Evolutionary conservation across 2,888 invertebrate species (phyloP).

Genomic region (Ennomos erosarius): DNA sequence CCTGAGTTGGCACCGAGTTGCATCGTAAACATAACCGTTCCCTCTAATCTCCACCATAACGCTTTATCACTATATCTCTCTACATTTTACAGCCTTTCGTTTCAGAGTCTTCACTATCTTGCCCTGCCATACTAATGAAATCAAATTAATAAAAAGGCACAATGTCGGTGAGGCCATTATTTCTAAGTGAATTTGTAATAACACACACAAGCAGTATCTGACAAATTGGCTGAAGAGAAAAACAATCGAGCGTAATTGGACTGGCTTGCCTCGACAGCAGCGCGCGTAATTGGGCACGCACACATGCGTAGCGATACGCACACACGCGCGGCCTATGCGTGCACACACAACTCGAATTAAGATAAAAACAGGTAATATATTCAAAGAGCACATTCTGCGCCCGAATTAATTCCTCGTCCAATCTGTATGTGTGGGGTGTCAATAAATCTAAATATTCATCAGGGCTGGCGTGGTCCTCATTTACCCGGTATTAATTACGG

Average conservation of each 20-base stretch:
- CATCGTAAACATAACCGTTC: slow-evolving; percentile 24
- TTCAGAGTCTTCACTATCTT: neutral
- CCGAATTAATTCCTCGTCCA: slow-evolving; percentile 47
- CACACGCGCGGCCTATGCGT: neutral
- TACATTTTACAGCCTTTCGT: neutral
- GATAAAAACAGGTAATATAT: slow-evolving; percentile 60
- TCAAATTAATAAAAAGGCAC: neutral
- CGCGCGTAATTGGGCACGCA: slow-evolving; percentile 11
- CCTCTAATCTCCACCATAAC: slow-evolving; percentile 17
- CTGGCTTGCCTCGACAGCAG: slow-evolving; percentile 10
- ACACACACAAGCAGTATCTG: neutral
- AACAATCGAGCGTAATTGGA: slow-evolving; percentile 23
- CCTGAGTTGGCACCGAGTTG: neutral
- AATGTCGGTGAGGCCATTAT: neutral
- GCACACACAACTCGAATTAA: slow-evolving; percentile 22
- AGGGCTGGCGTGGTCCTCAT: slow-evolving; percentile 44
- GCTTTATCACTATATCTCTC: slow-evolving; percentile 2
- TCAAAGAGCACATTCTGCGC: slow-evolving; percentile 50
- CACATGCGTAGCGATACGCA: neutral
- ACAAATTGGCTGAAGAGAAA: slow-evolving; percentile 26
- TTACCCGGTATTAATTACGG: slow-evolving; percentile 53
- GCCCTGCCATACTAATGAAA: neutral
- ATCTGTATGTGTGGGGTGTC: slow-evolving; percentile 52
- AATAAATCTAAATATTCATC: slow-evolving; percentile 70
- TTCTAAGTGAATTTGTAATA: neutral